Percentiles rank a stretch among this genome's conserved stretches.
phyloP scores from a whole-genome alignment of 2,797 vertebrate species.

The Echeneis naucrates region DNA sequence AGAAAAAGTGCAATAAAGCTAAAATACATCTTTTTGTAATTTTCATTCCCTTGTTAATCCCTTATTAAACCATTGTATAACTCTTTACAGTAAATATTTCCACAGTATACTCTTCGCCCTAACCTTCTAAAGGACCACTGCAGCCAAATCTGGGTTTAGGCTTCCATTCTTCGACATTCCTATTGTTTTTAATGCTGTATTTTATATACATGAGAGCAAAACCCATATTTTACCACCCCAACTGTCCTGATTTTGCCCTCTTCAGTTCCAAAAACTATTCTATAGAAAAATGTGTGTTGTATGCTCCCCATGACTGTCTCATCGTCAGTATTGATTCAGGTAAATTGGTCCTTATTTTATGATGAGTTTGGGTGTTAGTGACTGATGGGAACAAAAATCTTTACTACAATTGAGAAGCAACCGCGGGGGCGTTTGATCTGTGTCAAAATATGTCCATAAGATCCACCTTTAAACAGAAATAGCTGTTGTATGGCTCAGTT shows the following conservation, averaged over 20 bases:
- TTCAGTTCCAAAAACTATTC: background rate
- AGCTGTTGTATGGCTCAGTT: no score
- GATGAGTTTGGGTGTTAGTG: no score
- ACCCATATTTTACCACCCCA: background rate
- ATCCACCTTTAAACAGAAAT: no score
- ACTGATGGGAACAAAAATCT: no score
- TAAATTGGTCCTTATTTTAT: no score
- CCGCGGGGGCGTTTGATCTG: no score
- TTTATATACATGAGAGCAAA: slow-evolving; percentile 14
- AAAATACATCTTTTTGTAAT: slow-evolving; percentile 6
- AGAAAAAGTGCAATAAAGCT: slow-evolving; percentile 72
- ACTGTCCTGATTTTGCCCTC: no score
- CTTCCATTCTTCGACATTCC: background rate
- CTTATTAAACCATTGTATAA: background rate
- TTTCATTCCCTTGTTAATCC: slow-evolving; percentile 15
- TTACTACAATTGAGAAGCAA: no score
- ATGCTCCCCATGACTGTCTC: background rate
- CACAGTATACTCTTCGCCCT: background rate
- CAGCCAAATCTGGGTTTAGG: background rate
- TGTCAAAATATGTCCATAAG: no score
- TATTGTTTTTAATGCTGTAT: background rate
- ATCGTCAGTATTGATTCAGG: background rate
- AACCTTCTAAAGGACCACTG: background rate
- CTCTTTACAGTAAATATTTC: slow-evolving; percentile 25
- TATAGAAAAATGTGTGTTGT: background rate